A percentile compares a stretch with the other conserved stretches of the same genome.
phyloP scores from a whole-genome alignment of 92 coral and sea anemone genomes.

The Epizoanthus illoricatus region DNA sequence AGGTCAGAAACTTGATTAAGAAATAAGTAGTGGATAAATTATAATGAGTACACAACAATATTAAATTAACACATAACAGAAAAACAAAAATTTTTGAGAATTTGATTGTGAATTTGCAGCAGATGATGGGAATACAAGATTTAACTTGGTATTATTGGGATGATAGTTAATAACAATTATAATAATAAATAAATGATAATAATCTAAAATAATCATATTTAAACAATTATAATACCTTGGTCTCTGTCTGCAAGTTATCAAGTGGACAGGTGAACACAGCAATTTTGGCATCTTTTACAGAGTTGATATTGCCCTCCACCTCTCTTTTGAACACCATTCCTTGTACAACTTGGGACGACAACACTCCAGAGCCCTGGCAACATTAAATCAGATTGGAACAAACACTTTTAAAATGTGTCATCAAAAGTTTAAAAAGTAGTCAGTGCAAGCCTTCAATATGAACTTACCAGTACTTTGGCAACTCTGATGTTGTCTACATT shows the following conservation, averaged over 20 bases:
- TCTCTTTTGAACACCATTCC: slow-evolving; percentile 97
- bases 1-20: no score
- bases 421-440: neutral
- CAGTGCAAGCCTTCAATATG: neutral
- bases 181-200: no score
- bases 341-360: slow-evolving; percentile 76
- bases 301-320: slow-evolving; percentile 85
- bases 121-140: no score
- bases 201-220: neutral
- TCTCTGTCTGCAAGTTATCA: slow-evolving; percentile 94
- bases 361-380: slow-evolving; percentile 87
- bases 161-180: no score
- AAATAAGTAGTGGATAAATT: neutral
- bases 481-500: slow-evolving; percentile 97
- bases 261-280: slow-evolving; percentile 93
- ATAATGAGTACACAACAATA: neutral
- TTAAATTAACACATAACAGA: no score
- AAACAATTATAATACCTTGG: slow-evolving; percentile 60
- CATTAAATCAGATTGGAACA: neutral
- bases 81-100: no score
- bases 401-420: neutral
- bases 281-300: slow-evolving; percentile 77
- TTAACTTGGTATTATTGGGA: no score
- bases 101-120: no score
- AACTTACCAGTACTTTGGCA: slow-evolving; percentile 88